phyloP scores from a whole-genome alignment of 1,140 invertebrate genomes.

The Calliphora vicina region DNA sequence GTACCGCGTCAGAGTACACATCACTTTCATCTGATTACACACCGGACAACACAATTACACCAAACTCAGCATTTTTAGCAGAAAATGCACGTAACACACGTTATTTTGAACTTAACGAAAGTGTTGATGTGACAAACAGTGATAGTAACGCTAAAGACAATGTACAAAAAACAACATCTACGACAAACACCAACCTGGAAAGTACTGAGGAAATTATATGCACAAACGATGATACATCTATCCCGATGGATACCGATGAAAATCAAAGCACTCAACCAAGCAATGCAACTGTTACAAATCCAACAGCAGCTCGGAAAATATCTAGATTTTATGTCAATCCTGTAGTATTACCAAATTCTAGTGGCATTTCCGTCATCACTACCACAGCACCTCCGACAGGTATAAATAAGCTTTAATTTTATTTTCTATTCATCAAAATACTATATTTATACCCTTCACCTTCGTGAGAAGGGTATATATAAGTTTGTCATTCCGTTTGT shows the following conservation, averaged over 20 bases:
- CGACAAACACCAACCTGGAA: neutral
- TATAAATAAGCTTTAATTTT: neutral
- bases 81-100: slow-evolving; percentile 1
- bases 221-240: neutral
- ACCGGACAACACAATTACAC: slow-evolving; percentile 65
- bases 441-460: no score
- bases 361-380: neutral
- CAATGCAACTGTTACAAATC: neutral
- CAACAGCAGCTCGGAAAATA: slow-evolving; percentile 69
- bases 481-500: no score
- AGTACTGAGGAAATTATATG: neutral
- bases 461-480: no score
- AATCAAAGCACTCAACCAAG: neutral
- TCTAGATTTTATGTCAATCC: slow-evolving; percentile 83
- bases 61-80: slow-evolving; percentile 22
- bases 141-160: neutral
- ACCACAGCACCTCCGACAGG: neutral
- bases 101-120: slow-evolving; percentile 25
- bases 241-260: neutral
- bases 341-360: slow-evolving; percentile 63
- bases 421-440: neutral
- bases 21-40: slow-evolving; percentile 65
- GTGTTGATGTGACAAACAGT: neutral
- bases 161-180: neutral
- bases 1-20: slow-evolving; percentile 64